Percentiles rank a stretch among this genome's conserved stretches.
Conservation (phyloP, 2,888 invertebrate species). For the Myopa testacea region DNA sequence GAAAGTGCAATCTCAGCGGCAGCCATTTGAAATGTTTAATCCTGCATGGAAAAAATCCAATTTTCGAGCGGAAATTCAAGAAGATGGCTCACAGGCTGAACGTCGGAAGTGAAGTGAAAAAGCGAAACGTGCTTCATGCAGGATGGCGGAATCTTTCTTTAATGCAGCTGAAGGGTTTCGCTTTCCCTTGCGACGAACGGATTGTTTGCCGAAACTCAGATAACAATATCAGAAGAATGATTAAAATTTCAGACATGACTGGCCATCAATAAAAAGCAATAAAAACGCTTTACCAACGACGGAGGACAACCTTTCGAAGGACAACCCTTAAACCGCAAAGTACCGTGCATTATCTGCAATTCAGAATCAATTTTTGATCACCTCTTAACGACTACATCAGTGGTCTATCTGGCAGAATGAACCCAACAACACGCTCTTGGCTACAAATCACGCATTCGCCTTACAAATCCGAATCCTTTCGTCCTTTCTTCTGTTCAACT, state of each 20-base stretch:
- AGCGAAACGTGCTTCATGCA: not conserved
- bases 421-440: too few relatives aligned
- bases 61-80: constrained; percentile 22
- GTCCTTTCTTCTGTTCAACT: not conserved
- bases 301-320: too few relatives aligned
- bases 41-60: constrained; percentile 31
- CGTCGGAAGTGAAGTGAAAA: not conserved
- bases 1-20: constrained; percentile 15
- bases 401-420: too few relatives aligned
- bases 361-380: constrained; percentile 19
- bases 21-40: constrained; percentile 19
- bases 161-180: not conserved
- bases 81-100: constrained; percentile 7
- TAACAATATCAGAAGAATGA: not conserved
- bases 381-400: constrained; percentile 9
- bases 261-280: too few relatives aligned
- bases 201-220: not conserved
- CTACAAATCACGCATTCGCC: not conserved
- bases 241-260: not conserved
- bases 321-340: not conserved
- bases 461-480: not conserved
- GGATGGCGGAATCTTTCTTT: not conserved
- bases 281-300: too few relatives aligned
- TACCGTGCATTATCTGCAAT: constrained; percentile 8
- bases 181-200: not conserved